phyloP scores from a whole-genome alignment of 2,888 invertebrate genomes.

The Zele albiditarsus region DNA sequence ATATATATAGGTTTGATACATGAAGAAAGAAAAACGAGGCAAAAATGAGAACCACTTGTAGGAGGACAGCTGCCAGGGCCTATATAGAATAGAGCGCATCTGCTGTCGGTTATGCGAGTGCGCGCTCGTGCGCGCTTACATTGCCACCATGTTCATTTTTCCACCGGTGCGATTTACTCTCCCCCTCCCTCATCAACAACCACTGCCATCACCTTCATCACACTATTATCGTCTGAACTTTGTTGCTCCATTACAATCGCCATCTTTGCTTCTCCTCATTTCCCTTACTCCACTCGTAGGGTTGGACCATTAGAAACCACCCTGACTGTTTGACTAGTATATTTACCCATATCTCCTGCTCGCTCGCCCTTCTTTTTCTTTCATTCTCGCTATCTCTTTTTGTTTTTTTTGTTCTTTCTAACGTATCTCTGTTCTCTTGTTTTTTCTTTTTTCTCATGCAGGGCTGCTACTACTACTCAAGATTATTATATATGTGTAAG shows the following conservation, averaged over 20 bases:
- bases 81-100: conserved; percentile 63
- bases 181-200: background rate
- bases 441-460: conserved; percentile 31
- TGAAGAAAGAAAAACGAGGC: conserved; percentile 35
- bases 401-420: conserved; percentile 25
- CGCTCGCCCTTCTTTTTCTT: background rate
- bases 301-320: conserved; percentile 19
- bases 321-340: conserved; percentile 21
- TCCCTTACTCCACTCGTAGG: conserved; percentile 1
- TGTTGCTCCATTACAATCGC: background rate
- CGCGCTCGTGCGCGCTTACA: conserved; percentile 58
- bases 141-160: conserved; percentile 25
- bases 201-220: background rate
- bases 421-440: conserved; percentile 4
- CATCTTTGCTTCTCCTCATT: background rate
- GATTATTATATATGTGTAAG: conserved; percentile 1
- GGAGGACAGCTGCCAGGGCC: conserved; percentile 68
- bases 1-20: conserved; percentile 22
- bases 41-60: conserved; percentile 71
- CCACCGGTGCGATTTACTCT: conserved; percentile 4
- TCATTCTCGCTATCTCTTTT: conserved; percentile 10
- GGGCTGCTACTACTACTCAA: conserved; percentile 25
- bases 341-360: conserved; percentile 9
- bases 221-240: conserved; percentile 9
- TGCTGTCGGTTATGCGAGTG: conserved; percentile 70